Evolutionary conservation across 2,113 vertebrate genomes (phyloP).

Genomic region (Semnornis frantzii): DNA sequence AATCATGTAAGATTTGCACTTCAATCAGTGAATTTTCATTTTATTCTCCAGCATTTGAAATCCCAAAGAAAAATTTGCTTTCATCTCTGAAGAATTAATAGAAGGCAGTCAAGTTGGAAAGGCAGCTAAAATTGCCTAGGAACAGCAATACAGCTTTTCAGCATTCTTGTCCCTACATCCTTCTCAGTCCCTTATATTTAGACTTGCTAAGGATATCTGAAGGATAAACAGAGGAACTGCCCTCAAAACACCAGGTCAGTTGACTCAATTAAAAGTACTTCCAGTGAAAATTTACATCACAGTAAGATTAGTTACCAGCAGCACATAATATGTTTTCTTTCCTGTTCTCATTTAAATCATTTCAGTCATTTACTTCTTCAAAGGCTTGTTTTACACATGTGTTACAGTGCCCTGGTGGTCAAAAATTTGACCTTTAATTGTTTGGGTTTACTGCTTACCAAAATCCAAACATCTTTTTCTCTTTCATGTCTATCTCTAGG

Average conservation of each 20-base stretch:
- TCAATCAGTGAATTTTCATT: neutral
- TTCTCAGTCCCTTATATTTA: neutral
- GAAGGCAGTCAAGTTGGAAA: neutral
- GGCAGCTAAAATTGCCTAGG: neutral
- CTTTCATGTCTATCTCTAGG: neutral
- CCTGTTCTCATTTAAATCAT: neutral
- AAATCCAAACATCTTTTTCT: neutral
- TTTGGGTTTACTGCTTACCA: neutral
- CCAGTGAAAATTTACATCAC: neutral
- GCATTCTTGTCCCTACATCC: neutral
- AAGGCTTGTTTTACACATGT: neutral
- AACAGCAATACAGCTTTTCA: neutral
- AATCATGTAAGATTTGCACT: neutral
- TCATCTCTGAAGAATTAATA: neutral
- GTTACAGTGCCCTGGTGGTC: neutral
- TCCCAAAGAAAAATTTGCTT: neutral
- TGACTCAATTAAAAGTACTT: neutral
- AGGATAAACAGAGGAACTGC: neutral
- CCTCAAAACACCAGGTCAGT: neutral
- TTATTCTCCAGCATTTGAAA: neutral
- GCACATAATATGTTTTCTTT: neutral
- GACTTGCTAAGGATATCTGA: neutral
- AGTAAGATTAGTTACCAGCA: neutral
- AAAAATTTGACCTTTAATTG: neutral
- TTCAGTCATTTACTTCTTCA: neutral